Conservation (phyloP, 2,888 invertebrate genomes). For the Drosophila cyrtoloma region DNA sequence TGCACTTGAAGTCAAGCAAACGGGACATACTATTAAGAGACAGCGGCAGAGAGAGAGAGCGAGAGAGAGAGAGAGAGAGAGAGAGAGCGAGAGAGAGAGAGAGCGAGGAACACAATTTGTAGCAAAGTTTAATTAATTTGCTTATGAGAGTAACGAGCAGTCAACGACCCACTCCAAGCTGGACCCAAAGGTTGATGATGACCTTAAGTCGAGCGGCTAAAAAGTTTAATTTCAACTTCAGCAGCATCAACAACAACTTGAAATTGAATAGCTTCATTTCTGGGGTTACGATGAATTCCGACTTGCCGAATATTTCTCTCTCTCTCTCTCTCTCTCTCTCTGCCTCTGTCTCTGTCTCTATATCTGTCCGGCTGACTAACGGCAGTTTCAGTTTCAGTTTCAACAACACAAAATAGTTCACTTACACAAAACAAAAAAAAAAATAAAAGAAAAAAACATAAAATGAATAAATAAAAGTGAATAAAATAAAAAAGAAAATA, state of each 20-base stretch:
- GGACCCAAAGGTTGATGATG: slow-evolving; percentile 45
- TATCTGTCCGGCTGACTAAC: slow-evolving; percentile 53
- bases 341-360: neutral
- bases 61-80: neutral
- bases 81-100: too few relatives aligned
- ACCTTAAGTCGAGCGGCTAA: slow-evolving; percentile 47
- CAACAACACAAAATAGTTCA: slow-evolving; percentile 61
- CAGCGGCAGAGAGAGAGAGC: neutral
- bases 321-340: neutral
- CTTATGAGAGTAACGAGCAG: slow-evolving; percentile 70
- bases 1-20: slow-evolving; percentile 44
- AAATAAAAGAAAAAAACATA: slow-evolving; percentile 1
- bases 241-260: slow-evolving; percentile 42
- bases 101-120: slow-evolving; percentile 42
- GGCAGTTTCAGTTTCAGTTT: slow-evolving; percentile 77
- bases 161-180: slow-evolving; percentile 12
- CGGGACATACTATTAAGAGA: neutral
- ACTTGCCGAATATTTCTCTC: slow-evolving; percentile 18
- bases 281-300: slow-evolving; percentile 56
- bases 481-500: slow-evolving; percentile 11
- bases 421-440: slow-evolving; percentile 23
- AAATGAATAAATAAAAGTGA: slow-evolving; percentile 13
- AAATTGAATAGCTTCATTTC: slow-evolving; percentile 46
- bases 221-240: slow-evolving; percentile 32
- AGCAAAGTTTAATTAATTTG: slow-evolving; percentile 70